Evolutionary conservation across 2,113 vertebrate species (phyloP), one percentile per base, ranked within the genome.

Genomic region (Heterotilapia buettikoferi): DNA sequence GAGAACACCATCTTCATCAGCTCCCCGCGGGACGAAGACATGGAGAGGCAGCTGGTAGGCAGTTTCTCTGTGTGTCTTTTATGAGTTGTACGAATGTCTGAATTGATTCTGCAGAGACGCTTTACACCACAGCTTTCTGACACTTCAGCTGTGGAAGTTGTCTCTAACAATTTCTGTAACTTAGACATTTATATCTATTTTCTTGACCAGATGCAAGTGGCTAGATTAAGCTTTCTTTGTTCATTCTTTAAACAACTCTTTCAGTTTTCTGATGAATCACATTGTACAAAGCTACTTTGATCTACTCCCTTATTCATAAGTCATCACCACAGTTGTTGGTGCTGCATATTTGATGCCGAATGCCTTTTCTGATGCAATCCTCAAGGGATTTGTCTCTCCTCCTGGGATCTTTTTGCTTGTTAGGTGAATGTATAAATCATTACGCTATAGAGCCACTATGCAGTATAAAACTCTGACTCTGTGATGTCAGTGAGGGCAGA

Each of bases 1-100:
- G 98, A 99, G 96, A 99, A 99, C 95, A 99, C 98, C 0, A 98
- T 99, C 94, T 99, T 99, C 90, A 95, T 99, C 96, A 99, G 99
- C 95, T 98, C 98, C 0, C 98, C 99, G 0, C 96, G 98, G 13
- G 99, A 99, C 2, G 98, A 99, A 88, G 98, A 99, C 94, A 99
- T 99, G 98, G 99, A 99, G 95, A 97, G 97, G 76, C 98, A 99
- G 95, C 97, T 99, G 97, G 99, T 99, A 96, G 96, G 97, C 56
- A 7, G 47, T 21, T 5, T 26, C 29, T 18, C 5, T 8, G 5
- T 52, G 19, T 1, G 4, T 66, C 57, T 66, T 61, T 47, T 31
- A 21, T 80, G 47, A 16, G 1, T 38, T 36, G 33, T 21, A 52
- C 10, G 1, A 52, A 78, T 33, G 16, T 31, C 26, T 33, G 7